phyloP scores from a whole-genome alignment of 2,113 vertebrate genomes.

The Halichoeres trimaculatus region DNA sequence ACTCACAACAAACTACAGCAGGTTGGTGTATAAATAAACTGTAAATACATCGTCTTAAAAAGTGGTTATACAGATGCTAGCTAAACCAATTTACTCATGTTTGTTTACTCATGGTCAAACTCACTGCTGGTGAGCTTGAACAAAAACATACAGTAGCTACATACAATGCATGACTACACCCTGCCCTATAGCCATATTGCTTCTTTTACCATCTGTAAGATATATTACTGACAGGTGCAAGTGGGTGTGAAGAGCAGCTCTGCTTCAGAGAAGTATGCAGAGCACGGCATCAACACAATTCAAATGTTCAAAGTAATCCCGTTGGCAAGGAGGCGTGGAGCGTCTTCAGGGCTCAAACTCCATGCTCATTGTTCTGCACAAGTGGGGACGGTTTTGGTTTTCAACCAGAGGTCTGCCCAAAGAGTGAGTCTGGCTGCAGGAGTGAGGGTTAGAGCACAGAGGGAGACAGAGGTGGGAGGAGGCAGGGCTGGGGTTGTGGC shows the following conservation, averaged over 20 bases:
- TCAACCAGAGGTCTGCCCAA: constrained; percentile 6
- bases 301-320: constrained; percentile 56
- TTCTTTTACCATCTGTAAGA: constrained; percentile 71
- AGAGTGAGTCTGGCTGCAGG: constrained; percentile 25
- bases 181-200: constrained; percentile 50
- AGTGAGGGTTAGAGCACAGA: constrained; percentile 33
- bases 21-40: too few species aligned
- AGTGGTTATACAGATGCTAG: too few species aligned
- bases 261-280: constrained; percentile 42
- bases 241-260: constrained; percentile 62
- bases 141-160: constrained; percentile 41
- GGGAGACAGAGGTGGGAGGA: constrained; percentile 42
- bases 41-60: background rate
- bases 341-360: constrained; percentile 39
- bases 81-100: constrained; percentile 4
- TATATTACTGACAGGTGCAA: constrained; percentile 75
- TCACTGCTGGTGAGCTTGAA: constrained; percentile 3
- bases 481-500: constrained; percentile 65
- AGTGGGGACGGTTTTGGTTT: constrained; percentile 58
- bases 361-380: constrained; percentile 56
- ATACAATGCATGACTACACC: constrained; percentile 38
- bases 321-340: constrained; percentile 11
- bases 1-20: too few species aligned
- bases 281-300: constrained; percentile 39
- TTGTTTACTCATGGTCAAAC: background rate